Percentiles rank a stretch among this genome's conserved stretches.
phyloP scores from a whole-genome alignment of 1,140 invertebrate genomes.

The Lasioglossum albipes region DNA sequence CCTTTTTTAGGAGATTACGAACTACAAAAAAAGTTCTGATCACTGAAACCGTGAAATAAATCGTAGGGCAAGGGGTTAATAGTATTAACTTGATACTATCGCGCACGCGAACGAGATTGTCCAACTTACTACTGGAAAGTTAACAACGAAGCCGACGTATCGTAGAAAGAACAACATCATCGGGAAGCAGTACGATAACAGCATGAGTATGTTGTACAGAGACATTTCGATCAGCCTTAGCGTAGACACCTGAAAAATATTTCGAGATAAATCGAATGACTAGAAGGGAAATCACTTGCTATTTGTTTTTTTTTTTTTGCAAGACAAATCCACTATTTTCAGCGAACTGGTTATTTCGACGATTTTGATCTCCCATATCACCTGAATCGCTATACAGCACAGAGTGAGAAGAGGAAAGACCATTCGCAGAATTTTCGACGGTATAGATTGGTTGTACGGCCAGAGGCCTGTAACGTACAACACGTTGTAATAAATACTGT shows the following conservation, averaged over 20 bases:
- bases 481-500: background rate
- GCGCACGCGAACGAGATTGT: no score
- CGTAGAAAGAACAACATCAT: rapidly evolving
- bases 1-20: no score
- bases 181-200: background rate
- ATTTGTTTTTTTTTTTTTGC: no score
- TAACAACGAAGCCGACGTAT: background rate
- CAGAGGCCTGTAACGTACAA: conserved; percentile 31
- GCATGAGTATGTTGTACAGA: background rate
- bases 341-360: no score
- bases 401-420: background rate
- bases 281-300: no score
- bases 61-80: no score
- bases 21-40: no score
- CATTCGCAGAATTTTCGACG: conserved; percentile 10
- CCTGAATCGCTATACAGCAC: background rate
- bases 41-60: no score
- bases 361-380: background rate
- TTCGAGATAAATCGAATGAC: no score
- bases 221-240: background rate
- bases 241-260: background rate
- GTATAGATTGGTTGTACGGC: conserved; percentile 14
- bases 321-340: no score
- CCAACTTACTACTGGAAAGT: background rate
- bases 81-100: no score